Evolutionary conservation across 2,113 vertebrate genomes (phyloP), one percentile per base, ranked within the genome.

Genomic region (Nanorana parkeri): DNA sequence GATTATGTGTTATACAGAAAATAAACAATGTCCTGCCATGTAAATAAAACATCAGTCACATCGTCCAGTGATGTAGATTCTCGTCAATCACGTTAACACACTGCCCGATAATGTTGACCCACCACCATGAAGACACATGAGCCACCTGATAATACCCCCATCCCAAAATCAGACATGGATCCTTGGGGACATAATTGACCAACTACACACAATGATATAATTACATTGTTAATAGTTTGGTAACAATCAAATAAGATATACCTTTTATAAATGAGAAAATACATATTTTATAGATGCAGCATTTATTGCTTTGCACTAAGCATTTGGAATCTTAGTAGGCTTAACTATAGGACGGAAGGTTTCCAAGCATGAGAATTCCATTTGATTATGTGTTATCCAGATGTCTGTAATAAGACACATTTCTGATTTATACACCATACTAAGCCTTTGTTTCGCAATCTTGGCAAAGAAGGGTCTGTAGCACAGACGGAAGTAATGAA

Each of bases 1-100:
- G 51, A 58, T 75, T 75, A 67, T 82, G 71, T 82, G 71, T 82
- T 82, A 67, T 74, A 71, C 80, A 82, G 80, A 82, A n/a, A n/a
- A n/a, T n/a, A n/a, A n/a, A n/a, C n/a, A n/a, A n/a, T n/a, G n/a
- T n/a, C n/a, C n/a, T n/a, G n/a, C n/a, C n/a, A n/a, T n/a, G n/a
- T n/a, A n/a, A n/a, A n/a, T n/a, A n/a, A n/a, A n/a, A n/a, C n/a
- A n/a, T n/a, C n/a, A n/a, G n/a, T n/a, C n/a, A n/a, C n/a, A n/a
- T n/a, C n/a, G n/a, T n/a, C n/a, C n/a, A n/a, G n/a, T n/a, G n/a
- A n/a, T n/a, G n/a, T n/a, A n/a, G n/a, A n/a, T n/a, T n/a, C n/a
- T n/a, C n/a, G n/a, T n/a, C n/a, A n/a, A n/a, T n/a, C n/a, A n/a
- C n/a, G n/a, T n/a, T n/a, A n/a, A n/a, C n/a, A n/a, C n/a, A n/a